A percentile compares a stretch with the other conserved stretches of the same genome.
Evolutionary conservation across 2,797 vertebrate genomes (phyloP).

Genomic region (Pipistrellus kuhlii): DNA sequence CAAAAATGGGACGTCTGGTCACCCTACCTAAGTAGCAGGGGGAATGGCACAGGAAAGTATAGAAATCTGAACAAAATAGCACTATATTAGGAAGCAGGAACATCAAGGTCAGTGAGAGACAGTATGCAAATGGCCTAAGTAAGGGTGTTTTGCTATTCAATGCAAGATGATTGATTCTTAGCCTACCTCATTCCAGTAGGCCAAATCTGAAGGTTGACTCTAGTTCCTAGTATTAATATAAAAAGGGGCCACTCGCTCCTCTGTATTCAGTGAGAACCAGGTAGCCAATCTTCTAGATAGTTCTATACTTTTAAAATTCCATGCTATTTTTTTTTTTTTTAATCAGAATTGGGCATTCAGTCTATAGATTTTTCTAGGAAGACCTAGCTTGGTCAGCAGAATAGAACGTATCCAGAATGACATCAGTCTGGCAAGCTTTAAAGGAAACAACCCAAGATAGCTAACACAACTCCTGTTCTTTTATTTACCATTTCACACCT

Average conservation of each 20-base stretch:
- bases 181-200: not conserved
- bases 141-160: not conserved
- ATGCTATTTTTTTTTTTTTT: not conserved
- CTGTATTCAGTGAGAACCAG: not conserved
- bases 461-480: not conserved
- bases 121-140: not conserved
- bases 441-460: not conserved
- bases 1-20: no score
- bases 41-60: not conserved
- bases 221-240: conserved; percentile 10
- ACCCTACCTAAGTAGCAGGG: not conserved
- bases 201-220: not conserved
- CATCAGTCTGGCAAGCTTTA: not conserved
- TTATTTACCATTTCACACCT: conserved; percentile 59
- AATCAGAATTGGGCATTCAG: conserved; percentile 7
- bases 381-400: conserved; percentile 30
- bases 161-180: not conserved
- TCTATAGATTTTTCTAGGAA: conserved; percentile 16
- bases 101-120: not conserved
- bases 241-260: not conserved
- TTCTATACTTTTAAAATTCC: conserved; percentile 15
- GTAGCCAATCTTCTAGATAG: not conserved
- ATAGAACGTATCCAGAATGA: conserved; percentile 26
- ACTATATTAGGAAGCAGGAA: conserved; percentile 34
- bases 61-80: conserved; percentile 43